Conservation (phyloP, 2,888 invertebrate species). For the Torymus tubicola region DNA sequence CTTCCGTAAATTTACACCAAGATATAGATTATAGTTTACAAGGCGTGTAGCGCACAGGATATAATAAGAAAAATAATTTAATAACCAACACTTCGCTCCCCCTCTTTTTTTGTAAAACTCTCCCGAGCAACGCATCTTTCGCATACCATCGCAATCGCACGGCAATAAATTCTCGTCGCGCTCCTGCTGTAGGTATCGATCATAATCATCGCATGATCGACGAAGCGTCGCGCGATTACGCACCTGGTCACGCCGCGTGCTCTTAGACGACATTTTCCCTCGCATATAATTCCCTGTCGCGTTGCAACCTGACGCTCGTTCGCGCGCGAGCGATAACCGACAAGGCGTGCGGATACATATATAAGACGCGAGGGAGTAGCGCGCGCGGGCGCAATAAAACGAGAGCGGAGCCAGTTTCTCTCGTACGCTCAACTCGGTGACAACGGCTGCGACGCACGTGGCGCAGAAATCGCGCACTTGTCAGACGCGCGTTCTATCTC, state of each 20-base stretch:
- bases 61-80: no score
- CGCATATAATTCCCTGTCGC: not conserved
- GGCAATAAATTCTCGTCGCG: not conserved
- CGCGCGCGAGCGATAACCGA: not conserved
- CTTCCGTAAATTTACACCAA: no score
- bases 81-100: no score
- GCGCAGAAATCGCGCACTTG: constrained; percentile 31
- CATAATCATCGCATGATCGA: constrained; percentile 48
- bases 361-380: not conserved
- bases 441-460: constrained; percentile 39
- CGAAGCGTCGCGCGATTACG: constrained; percentile 5
- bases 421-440: not conserved
- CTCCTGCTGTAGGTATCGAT: constrained; percentile 13
- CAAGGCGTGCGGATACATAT: not conserved
- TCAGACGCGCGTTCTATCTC: no score
- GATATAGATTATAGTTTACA: no score
- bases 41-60: no score
- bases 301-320: not conserved
- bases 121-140: not conserved
- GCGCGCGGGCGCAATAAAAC: not conserved
- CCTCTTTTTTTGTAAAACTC: constrained; percentile 1
- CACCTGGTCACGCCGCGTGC: not conserved
- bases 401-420: not conserved
- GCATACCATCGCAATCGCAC: no score
- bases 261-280: not conserved